Evolutionary conservation across 2,797 vertebrate species (phyloP), one percentile per base, ranked within the genome.

Genomic region (Prionace glauca): DNA sequence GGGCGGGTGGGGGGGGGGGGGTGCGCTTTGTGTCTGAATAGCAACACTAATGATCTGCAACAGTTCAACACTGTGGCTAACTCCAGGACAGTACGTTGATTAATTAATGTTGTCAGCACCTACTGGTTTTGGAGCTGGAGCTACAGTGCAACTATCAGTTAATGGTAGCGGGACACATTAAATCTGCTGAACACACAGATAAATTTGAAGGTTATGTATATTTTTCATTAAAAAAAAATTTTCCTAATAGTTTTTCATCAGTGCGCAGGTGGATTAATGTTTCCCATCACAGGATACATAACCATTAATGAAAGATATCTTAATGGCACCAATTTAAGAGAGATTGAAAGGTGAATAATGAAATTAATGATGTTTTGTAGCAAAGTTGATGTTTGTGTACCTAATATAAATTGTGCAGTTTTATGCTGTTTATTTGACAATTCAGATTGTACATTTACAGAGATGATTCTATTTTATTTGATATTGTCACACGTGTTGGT

Each of bases 241-340:
- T 41, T 36, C 90, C 16, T 92, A 24, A 69, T 95, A 36, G 93
- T 26, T 95, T 95, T 60, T 77, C 93, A 95, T 72, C 72, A 60
- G 67, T 77, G 77, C 16, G 12, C 41, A 95, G 71, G 29, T 22
- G 71, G 29, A 50, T 95, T 56, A 74, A 95, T 74, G 14, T 50
- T 56, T 60, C 50, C 56, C 2, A 77, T 77, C 26, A 20, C 93
- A 32, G 93, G 71, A 56, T 74, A n/a, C 69, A 56, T 77, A 60
- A 60, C 5, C 36, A 72, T 95, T 74, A 95, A 94, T 94, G 93
- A 50, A 50, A 50, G 93, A 56, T 94, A 94, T 74, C 71, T 77
- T 95, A 77, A 74, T 77, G 69, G 56, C 45, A 60, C 9, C 24
- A 94, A 94, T 36, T 50, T 69, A 18, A 18, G 62, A 69, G 14